A percentile compares a stretch with the other conserved stretches of the same genome.
Conservation (phyloP, 2,797 vertebrate genomes). For the Falco columbarius region DNA sequence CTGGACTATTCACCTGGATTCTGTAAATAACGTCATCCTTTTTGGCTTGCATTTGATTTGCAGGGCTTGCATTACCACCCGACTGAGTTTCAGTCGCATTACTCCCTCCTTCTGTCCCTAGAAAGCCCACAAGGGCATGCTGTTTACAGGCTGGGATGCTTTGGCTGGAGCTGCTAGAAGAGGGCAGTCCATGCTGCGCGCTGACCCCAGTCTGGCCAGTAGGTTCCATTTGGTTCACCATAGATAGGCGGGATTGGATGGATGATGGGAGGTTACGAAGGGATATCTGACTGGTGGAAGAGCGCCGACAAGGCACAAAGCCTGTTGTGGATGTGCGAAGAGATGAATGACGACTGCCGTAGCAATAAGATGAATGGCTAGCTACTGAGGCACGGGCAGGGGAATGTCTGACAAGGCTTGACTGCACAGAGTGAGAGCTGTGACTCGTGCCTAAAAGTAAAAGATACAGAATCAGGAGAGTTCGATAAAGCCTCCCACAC, state of each 20-base stretch:
- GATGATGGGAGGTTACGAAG: constrained; percentile 92
- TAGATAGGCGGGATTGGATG: constrained; percentile 91
- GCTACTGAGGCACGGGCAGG: constrained; percentile 92
- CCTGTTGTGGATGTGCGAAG: constrained; percentile 92
- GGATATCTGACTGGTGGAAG: constrained; percentile 96
- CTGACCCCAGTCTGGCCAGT: constrained; percentile 76
- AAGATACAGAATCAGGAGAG: constrained; percentile 20
- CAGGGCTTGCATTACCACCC: constrained; percentile 78
- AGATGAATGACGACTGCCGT: constrained; percentile 94
- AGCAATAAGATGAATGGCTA: constrained; percentile 95
- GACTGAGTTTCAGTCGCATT: constrained; percentile 75
- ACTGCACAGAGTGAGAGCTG: constrained; percentile 95
- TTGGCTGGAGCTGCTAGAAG: constrained; percentile 94
- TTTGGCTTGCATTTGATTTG: constrained; percentile 85
- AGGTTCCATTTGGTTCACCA: constrained; percentile 84
- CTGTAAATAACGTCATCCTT: constrained; percentile 95
- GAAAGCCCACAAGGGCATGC: constrained; percentile 90
- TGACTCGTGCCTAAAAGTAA: constrained; percentile 89
- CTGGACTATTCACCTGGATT: constrained; percentile 87
- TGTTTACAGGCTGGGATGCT: constrained; percentile 96
- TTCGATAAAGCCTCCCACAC: neutral
- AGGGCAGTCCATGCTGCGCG: constrained; percentile 81
- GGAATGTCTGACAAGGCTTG: constrained; percentile 91
- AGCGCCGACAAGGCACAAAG: constrained; percentile 93
- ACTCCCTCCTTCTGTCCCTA: constrained; percentile 86